Evolutionary conservation across 2,113 vertebrate genomes (phyloP).

Genomic region (Centropus bengalensis): DNA sequence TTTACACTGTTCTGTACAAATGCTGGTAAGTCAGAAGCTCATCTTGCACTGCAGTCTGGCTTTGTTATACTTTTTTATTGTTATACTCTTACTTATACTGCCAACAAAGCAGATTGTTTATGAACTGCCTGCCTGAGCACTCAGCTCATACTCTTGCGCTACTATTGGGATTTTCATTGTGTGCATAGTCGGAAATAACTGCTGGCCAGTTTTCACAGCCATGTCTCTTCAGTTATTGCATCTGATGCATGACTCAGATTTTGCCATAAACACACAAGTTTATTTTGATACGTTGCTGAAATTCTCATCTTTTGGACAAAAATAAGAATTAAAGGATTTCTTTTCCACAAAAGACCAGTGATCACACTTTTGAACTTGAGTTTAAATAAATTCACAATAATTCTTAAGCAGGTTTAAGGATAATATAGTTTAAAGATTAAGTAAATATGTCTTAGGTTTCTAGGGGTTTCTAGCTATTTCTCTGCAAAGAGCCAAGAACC

Average conservation of each 20-base stretch:
- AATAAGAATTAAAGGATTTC: not conserved
- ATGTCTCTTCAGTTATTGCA: not conserved
- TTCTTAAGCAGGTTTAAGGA: not conserved
- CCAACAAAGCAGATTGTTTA: constrained; percentile 21
- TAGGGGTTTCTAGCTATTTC: not conserved
- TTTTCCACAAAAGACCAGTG: not conserved
- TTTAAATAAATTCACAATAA: not conserved
- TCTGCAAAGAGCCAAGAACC: not conserved
- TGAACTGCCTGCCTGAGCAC: not conserved
- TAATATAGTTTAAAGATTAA: not conserved
- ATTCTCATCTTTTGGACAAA: not conserved
- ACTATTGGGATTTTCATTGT: not conserved
- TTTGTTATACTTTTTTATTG: not conserved
- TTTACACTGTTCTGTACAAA: constrained; percentile 1
- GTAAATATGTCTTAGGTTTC: not conserved
- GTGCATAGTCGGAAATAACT: not conserved
- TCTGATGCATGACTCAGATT: not conserved
- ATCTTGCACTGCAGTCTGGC: not conserved
- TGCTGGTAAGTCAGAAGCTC: not conserved
- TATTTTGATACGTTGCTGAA: not conserved
- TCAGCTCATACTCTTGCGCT: not conserved
- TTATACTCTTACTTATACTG: not conserved
- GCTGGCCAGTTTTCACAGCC: not conserved
- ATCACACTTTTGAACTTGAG: not conserved
- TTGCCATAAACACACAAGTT: not conserved